Base-by-base conservation (phyloP, 2,113 vertebrate species). In the Tretioscincus oriximinensis region DNA sequence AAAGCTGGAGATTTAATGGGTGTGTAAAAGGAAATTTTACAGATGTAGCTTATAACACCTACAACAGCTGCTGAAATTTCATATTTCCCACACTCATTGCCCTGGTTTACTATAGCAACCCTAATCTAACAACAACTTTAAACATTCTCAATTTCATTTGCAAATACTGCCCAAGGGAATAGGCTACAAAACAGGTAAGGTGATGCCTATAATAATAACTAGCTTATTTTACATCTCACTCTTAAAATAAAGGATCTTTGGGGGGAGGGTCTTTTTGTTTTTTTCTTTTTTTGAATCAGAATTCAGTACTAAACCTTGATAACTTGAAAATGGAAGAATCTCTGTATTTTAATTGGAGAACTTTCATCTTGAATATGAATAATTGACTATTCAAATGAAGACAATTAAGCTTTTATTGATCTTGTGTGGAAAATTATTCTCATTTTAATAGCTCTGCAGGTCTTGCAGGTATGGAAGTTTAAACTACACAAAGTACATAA, bases 361-460 rank as follows among this genome's bases (percentile, higher is more conserved):
- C 72, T 84, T 90, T 87, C 83, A 87, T 67, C 65, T 22, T 85
- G 29, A 86, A 86, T 68, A 1, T 54, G 87, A 82, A 83, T 89
- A 88, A 82, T 83, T 88, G 61, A 28, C 12, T 81, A 65, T 84
- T 82, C 65, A 49, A 82, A 88, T 87, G 20, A 20, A 20, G 26
- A 29, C 74, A 88, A 85, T n/a, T 78, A 74, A 81, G 28, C 0
- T 88, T 90, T 87, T 70, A 83, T 83, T 84, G 82, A 79, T 85
- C 86, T 83, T 0, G 47, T 74, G 81, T 65, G 86, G 3, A 68
- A 71, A 71, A 74, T 83, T 83, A 74, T 31, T 74, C 82, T 84
- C 78, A 24, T 70, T 78, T 87, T 74, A n/a, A 83, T 74, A 81
- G 3, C 26, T 78, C 54, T 66, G 75, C 29, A 86, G 64, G 75